These are phyloP conservation scores for Cynopterus brachyotis DNA, from an alignment of 2,113 vertebrate species.

Conservation along the genomic window DNA sequence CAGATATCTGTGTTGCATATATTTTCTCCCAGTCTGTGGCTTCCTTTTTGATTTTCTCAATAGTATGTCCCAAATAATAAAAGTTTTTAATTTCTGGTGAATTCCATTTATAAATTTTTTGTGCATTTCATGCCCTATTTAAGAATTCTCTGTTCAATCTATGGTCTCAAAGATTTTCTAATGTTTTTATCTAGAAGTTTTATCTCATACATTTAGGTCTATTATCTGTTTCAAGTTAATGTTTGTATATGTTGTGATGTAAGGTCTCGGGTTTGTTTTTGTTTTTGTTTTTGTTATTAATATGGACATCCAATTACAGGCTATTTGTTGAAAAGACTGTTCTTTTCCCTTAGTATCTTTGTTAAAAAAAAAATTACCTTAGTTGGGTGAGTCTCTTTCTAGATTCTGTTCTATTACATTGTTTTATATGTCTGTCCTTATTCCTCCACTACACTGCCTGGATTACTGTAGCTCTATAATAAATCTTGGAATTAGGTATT, in stretches of 20 bases:
- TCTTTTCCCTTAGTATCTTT: neutral
- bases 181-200: neutral
- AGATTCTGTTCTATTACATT: neutral
- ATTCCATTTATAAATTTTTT: neutral
- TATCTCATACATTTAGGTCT: neutral
- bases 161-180: neutral
- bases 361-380: neutral
- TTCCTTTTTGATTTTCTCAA: constrained; percentile 35
- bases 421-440: neutral
- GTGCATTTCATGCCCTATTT: neutral
- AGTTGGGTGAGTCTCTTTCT: neutral
- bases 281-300: neutral
- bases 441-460: neutral
- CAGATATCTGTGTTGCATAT: neutral
- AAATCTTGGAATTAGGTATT: neutral
- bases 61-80: neutral
- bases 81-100: neutral
- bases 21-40: neutral
- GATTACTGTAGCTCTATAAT: neutral
- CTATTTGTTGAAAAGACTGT: neutral
- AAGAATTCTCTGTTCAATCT: neutral
- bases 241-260: neutral
- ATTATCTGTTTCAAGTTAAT: neutral
- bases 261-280: neutral
- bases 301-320: neutral